Conservation (phyloP, 2,797 vertebrate genomes). For the Syngnathus acus region DNA sequence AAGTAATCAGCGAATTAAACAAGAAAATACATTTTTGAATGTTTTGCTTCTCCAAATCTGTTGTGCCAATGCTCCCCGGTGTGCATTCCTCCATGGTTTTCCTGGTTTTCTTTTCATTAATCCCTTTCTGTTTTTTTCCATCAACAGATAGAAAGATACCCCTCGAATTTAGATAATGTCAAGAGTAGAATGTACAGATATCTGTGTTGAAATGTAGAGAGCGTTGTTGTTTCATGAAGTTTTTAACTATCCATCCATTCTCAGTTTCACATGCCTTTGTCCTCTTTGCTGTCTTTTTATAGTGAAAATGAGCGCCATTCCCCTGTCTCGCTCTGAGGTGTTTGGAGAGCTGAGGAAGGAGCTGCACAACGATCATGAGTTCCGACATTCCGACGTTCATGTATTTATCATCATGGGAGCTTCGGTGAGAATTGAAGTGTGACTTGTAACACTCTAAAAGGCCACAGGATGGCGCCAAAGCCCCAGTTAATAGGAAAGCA, state of each 20-base stretch:
- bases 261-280: too few species aligned
- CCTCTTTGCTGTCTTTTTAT: conserved; percentile 3
- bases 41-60: neutral
- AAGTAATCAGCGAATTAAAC: too few species aligned
- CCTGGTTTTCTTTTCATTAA: neutral
- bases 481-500: too few species aligned
- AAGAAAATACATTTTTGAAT: neutral
- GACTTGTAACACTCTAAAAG: too few species aligned
- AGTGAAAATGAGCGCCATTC: conserved; percentile 72
- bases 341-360: conserved; percentile 85
- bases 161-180: neutral
- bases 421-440: conserved; percentile 70
- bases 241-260: neutral
- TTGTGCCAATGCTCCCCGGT: neutral
- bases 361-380: conserved; percentile 74
- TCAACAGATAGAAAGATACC: neutral
- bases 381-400: conserved; percentile 76
- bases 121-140: neutral
- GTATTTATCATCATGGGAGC: conserved; percentile 89
- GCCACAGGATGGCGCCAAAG: too few species aligned
- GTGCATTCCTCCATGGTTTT: neutral
- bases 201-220: neutral
- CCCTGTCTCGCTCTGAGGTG: conserved; percentile 80
- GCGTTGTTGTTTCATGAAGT: neutral
- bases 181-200: neutral